A percentile compares a stretch with the other conserved stretches of the same genome.
Evolutionary conservation across 2,797 vertebrate species (phyloP).

Genomic region (Pelobates cultripes): DNA sequence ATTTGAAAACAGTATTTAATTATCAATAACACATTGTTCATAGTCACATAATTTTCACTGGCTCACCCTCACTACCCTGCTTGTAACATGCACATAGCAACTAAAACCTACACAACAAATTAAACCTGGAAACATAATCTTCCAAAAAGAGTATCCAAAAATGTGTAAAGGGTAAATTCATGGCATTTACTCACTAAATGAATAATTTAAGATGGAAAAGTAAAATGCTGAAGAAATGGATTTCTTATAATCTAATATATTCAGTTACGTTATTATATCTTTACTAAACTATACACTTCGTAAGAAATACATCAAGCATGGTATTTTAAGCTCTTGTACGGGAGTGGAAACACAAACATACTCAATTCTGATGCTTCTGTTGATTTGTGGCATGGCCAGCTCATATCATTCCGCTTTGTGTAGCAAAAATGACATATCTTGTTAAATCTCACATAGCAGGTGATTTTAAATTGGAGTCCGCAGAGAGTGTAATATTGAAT

Average conservation of each 20-base stretch:
- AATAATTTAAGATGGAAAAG: too few species aligned
- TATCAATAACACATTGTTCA: too few species aligned
- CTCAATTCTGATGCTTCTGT: neutral
- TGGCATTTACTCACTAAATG: too few species aligned
- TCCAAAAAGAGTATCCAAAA: too few species aligned
- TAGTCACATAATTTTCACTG: too few species aligned
- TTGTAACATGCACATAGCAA: too few species aligned
- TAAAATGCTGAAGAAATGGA: neutral
- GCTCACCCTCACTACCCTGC: too few species aligned
- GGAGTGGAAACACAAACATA: neutral
- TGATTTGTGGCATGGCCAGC: conserved; percentile 31
- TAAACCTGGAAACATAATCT: too few species aligned
- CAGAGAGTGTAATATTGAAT: conserved; percentile 56
- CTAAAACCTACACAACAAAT: too few species aligned
- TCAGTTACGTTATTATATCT: neutral
- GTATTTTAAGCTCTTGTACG: neutral
- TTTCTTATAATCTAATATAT: neutral
- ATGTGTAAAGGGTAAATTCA: too few species aligned
- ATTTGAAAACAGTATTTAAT: too few species aligned
- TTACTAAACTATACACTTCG: neutral
- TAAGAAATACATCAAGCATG: neutral
- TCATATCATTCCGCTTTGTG: conserved; percentile 61
- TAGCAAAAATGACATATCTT: conserved; percentile 61
- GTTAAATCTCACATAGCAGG: conserved; percentile 59
- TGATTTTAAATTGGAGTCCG: conserved; percentile 56